Evolutionary conservation across 2,888 invertebrate genomes (phyloP).

Genomic region (Sesia bembeciformis): DNA sequence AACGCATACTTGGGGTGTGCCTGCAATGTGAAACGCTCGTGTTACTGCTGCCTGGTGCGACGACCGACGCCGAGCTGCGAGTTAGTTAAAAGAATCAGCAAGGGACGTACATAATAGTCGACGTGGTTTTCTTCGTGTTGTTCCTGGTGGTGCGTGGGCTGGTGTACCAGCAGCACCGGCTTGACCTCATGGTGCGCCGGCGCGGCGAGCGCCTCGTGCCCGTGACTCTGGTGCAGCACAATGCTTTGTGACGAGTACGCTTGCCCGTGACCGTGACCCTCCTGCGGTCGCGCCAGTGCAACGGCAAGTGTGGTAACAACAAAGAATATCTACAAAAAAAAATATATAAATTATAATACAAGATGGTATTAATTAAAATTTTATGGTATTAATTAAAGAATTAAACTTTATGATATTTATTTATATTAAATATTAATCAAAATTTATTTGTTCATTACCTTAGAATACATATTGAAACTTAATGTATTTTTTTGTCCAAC

Average conservation of each 20-base stretch:
- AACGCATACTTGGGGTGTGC: slow-evolving; percentile 57
- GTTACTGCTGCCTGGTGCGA: background rate
- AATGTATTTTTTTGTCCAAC: no score
- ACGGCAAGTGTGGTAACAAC: slow-evolving; percentile 10
- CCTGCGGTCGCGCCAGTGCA: slow-evolving; percentile 11
- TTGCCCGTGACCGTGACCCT: slow-evolving; percentile 22
- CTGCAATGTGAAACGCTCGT: slow-evolving; percentile 8
- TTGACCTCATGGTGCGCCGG: slow-evolving; percentile 1
- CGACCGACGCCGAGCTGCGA: background rate
- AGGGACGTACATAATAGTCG: slow-evolving; percentile 6
- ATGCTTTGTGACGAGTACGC: slow-evolving; percentile 33
- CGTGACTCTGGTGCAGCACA: slow-evolving; percentile 20
- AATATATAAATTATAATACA: background rate
- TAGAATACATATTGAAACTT: no score
- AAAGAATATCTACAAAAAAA: slow-evolving; percentile 9
- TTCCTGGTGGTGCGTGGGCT: slow-evolving; percentile 2
- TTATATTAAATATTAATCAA: no score
- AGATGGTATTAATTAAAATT: no score
- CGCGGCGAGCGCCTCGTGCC: background rate
- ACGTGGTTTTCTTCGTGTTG: slow-evolving; percentile 11
- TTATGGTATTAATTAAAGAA: no score
- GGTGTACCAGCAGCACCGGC: background rate
- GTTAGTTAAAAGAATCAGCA: background rate
- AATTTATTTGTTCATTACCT: no score
- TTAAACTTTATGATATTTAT: no score